Evolutionary conservation across 2,888 invertebrate species (phyloP).

Genomic region (Megalurothrips usitatus): DNA sequence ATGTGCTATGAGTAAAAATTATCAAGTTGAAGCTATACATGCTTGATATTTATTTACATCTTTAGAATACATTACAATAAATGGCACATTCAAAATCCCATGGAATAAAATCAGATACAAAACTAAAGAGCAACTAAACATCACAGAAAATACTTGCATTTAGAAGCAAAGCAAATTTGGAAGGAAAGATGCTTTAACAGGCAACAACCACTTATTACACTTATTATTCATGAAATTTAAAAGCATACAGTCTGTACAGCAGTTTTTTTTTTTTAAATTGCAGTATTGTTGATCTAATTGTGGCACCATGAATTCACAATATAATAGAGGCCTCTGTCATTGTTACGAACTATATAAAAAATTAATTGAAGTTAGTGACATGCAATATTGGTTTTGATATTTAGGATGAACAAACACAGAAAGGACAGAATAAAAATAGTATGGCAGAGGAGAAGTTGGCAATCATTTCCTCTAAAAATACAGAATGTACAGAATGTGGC

Average conservation of each 20-base stretch:
- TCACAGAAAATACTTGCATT: not conserved
- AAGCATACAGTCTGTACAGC: not conserved
- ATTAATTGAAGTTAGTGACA: conserved; percentile 11
- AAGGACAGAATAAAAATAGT: not conserved
- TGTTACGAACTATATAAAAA: not conserved
- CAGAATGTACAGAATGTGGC: not conserved
- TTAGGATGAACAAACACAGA: not conserved
- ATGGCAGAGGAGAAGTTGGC: no score
- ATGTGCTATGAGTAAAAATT: not conserved
- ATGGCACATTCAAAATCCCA: not conserved
- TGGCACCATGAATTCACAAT: conserved; percentile 16
- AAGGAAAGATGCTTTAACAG: not conserved
- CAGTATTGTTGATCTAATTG: not conserved
- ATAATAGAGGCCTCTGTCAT: not conserved
- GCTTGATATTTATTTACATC: not conserved
- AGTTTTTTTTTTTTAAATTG: not conserved
- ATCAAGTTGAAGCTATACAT: not conserved
- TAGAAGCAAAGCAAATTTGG: not conserved
- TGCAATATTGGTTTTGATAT: not conserved
- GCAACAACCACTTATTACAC: not conserved
- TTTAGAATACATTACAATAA: not conserved
- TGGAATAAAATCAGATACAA: not conserved
- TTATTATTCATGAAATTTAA: not conserved
- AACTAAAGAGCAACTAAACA: not conserved
- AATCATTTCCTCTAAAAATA: not conserved